Percentiles rank a stretch among this genome's conserved stretches.
Conservation (phyloP, 2,888 invertebrate genomes). For the Mystacides longicornis region DNA sequence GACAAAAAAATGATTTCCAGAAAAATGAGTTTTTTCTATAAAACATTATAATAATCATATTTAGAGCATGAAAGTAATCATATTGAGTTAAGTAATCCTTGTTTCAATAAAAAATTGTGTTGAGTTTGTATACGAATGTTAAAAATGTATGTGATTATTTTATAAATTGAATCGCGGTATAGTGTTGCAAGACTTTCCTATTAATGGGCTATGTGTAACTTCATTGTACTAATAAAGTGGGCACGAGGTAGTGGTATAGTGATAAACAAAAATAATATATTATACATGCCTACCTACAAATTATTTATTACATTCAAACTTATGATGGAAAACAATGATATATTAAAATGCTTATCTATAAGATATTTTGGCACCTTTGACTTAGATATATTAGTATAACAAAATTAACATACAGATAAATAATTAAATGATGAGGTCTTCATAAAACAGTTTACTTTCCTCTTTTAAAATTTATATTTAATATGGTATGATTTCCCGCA, state of each 20-base stretch:
- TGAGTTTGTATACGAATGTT: neutral
- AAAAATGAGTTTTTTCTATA: neutral
- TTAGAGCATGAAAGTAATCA: neutral
- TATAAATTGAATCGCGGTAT: neutral
- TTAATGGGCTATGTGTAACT: neutral
- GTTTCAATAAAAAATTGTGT: neutral
- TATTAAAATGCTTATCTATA: too few species aligned
- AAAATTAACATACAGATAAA: neutral
- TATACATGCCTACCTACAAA: too few species aligned
- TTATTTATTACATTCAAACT: neutral
- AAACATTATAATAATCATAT: neutral
- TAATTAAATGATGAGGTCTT: neutral
- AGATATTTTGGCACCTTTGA: neutral
- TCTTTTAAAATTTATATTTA: too few species aligned
- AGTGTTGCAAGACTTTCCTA: neutral
- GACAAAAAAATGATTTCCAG: neutral
- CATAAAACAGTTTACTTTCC: neutral
- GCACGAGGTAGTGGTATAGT: neutral
- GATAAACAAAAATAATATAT: neutral
- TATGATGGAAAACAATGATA: neutral
- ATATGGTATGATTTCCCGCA: neutral
- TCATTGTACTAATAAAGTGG: neutral
- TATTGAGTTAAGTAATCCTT: neutral
- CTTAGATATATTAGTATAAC: neutral
- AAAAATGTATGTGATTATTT: neutral